Percentiles rank a stretch among this genome's conserved stretches.
phyloP scores from a whole-genome alignment of 2,797 vertebrate genomes.

The Dendrocincla tyrannina region DNA sequence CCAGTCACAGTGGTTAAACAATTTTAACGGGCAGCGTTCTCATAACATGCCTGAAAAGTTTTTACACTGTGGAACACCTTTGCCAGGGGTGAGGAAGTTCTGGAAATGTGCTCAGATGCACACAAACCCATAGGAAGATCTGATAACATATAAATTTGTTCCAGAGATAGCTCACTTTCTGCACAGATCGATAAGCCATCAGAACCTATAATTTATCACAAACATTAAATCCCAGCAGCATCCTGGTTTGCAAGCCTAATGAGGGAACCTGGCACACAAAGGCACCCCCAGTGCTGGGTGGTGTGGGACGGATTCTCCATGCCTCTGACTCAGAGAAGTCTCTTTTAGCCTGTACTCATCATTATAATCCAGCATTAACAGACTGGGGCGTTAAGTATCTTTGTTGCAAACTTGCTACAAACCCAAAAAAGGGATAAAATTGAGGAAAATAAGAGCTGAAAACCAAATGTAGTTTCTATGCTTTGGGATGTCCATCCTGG shows the following conservation, averaged over 20 bases:
- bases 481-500: background rate
- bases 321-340: background rate
- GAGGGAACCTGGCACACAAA: background rate
- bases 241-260: conserved; percentile 1
- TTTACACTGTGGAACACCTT: background rate
- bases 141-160: background rate
- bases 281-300: background rate
- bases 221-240: background rate
- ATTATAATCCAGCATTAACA: background rate
- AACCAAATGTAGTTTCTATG: background rate
- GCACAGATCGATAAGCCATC: conserved; percentile 35
- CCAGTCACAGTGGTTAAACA: conserved; percentile 23
- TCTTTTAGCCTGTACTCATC: background rate
- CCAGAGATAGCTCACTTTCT: conserved; percentile 31
- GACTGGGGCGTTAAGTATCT: background rate
- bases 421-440: background rate
- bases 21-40: background rate
- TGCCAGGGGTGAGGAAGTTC: background rate
- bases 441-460: background rate
- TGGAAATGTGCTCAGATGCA: background rate
- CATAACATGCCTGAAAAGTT: background rate
- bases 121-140: conserved; percentile 3
- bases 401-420: conserved; percentile 1
- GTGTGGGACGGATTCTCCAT: background rate
- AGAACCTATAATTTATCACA: conserved; percentile 39